Conservation (phyloP, 2,888 invertebrate genomes). For the Amiota communis region DNA sequence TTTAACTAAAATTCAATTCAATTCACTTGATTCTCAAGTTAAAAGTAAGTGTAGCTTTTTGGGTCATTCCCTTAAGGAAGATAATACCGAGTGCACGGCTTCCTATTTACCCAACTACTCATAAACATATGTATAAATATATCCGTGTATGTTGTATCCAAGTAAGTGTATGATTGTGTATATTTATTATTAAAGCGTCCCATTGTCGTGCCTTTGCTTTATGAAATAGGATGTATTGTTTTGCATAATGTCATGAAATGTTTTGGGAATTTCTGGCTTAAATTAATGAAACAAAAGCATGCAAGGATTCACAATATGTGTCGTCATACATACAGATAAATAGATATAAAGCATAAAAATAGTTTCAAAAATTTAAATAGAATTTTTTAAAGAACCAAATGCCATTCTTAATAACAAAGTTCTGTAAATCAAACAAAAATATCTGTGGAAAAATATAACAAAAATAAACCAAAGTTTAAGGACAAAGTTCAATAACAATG, state of each 20-base stretch:
- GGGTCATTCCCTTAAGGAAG: conserved; percentile 2
- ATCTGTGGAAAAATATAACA: not conserved
- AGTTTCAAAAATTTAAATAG: no score
- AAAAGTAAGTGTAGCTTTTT: not conserved
- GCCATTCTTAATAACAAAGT: no score
- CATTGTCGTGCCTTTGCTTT: not conserved
- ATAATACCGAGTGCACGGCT: no score
- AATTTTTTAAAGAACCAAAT: no score
- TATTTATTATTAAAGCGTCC: no score
- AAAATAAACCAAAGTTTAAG: not conserved
- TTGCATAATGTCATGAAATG: not conserved
- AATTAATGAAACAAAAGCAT: conserved; percentile 16
- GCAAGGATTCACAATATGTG: not conserved
- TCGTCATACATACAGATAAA: not conserved
- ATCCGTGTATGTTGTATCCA: no score
- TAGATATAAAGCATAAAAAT: no score
- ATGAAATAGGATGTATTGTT: not conserved
- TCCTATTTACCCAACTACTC: no score
- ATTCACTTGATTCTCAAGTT: not conserved
- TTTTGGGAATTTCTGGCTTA: not conserved
- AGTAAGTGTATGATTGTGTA: no score
- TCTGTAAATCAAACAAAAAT: not conserved
- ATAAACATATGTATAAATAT: no score
- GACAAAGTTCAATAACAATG: conserved; percentile 1
- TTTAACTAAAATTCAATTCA: not conserved